Base-by-base conservation (phyloP, 2,113 vertebrate species). In the Hirundichthys speculiger region DNA sequence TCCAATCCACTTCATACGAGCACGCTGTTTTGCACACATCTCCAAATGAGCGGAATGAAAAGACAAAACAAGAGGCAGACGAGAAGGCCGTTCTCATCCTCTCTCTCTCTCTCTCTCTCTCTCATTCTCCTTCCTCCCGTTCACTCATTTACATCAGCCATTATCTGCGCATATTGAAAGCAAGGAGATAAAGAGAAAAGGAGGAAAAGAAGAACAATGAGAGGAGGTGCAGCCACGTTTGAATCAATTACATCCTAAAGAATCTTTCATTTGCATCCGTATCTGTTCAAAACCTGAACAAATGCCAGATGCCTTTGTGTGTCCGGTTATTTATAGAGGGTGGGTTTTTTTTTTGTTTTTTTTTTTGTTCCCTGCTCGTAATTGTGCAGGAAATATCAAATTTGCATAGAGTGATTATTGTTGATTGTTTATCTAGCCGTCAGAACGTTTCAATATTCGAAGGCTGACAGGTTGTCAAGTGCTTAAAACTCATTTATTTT, bases 301-400 rank as follows among this genome's bases (percentile, higher is more conserved):
- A 95, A 95, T 95, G 95, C 95, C 95, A 97, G 95, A 94, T 93
- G 93, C 95, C 93, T 96, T 98, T 98, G 96, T 97, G 94, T 94
- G 95, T 96, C 95, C 93, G 83, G 94, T 94, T 98, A 96, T 96
- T 97, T 98, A 96, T 95, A 95, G 94, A 34, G 70, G 43, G 48
- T 66, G 70, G n/a, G n/a, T n/a, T n/a, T n/a, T n/a, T n/a, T n/a
- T n/a, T n/a, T n/a, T n/a, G n/a, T n/a, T n/a, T 62, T 69, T 78
- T 77, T 75, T 49, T 18, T 62, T 50, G 25, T n/a, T 46, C 2
- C 19, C 73, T 68, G 77, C 63, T 69, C 30, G 93, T 97, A 98
- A 98, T 98, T 97, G 95, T 98, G 95, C 92, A 94, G 95, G 95
- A 97, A 99, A 99, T 96, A 98, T 95, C 95, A 97, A 96, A 98